Evolutionary conservation across 2,113 vertebrate genomes (phyloP).

Genomic region (Pagrus major): DNA sequence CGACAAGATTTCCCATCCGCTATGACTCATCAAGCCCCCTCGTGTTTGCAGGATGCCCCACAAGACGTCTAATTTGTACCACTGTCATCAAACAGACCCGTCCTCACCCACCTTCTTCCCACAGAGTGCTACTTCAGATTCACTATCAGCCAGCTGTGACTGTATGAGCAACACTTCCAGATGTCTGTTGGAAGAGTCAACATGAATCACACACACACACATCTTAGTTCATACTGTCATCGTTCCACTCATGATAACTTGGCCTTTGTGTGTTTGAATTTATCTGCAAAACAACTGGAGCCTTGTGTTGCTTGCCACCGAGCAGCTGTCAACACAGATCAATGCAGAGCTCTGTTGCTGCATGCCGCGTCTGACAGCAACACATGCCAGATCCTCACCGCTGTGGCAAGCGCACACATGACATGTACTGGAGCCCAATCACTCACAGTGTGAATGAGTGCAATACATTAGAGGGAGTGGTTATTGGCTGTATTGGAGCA

Average conservation of each 20-base stretch:
- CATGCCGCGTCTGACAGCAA: slow-evolving; percentile 33
- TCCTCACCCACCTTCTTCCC: slow-evolving; percentile 13
- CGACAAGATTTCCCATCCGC: slow-evolving; percentile 44
- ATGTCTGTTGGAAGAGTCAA: slow-evolving; percentile 47
- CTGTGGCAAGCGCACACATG: slow-evolving; percentile 28
- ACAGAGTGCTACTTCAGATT: slow-evolving; percentile 34
- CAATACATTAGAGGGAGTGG: neutral
- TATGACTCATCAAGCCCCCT: slow-evolving; percentile 65
- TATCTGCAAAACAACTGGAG: slow-evolving; percentile 29
- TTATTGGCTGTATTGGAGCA: slow-evolving; percentile 3
- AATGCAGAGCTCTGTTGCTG: slow-evolving; percentile 29
- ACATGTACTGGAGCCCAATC: neutral
- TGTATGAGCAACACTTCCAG: slow-evolving; percentile 64
- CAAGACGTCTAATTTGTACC: slow-evolving; percentile 15
- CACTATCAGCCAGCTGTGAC: slow-evolving; percentile 45
- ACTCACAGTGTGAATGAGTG: slow-evolving; percentile 1
- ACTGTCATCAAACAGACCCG: slow-evolving; percentile 21
- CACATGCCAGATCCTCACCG: slow-evolving; percentile 23
- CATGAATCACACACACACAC: slow-evolving; percentile 54
- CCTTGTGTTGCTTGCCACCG: slow-evolving; percentile 23
- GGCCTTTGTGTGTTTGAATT: slow-evolving; percentile 24
- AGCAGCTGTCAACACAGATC: slow-evolving; percentile 51
- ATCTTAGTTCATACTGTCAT: slow-evolving; percentile 17
- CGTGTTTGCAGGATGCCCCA: slow-evolving; percentile 22
- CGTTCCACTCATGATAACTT: slow-evolving; percentile 9